Evolutionary conservation across 2,888 invertebrate species (phyloP), one percentile per base, ranked within the genome.

Genomic region (Nomada ruficornis): DNA sequence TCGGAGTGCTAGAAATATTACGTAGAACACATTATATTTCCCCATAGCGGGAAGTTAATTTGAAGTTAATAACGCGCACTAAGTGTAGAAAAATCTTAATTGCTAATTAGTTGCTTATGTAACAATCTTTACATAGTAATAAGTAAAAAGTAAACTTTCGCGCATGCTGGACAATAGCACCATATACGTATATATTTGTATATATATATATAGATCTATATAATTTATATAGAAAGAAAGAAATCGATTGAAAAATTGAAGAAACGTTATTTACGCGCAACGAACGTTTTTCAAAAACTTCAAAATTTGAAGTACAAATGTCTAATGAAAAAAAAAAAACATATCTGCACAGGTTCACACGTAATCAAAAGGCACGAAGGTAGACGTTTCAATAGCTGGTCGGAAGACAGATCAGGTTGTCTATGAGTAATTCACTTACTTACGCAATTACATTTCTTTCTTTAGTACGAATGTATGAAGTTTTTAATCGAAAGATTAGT

Each of bases 361-460:
- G 47, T 59, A 62, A 59, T 80, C 69, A 74, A 62, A 84, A 82
- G 74, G 80, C 76, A 86, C 71, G 47, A 63, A 55, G 64, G 65
- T 85, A 64, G 70, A 79, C 20, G 60, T 63, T 64, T 73, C 75
- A 63, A 74, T 71, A n/a, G 26, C 44, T 73, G 64, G 55, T 54
- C 50, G 80, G 80, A 84, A 86, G 86, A 80, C 84, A 54, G 42
- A 76, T 71, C 15, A 71, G 54, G 15, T 18, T 72, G 44, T 65
- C 50, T 63, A 67, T 60, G 26, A 76, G 70, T 54, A 80, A 73
- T 54, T 54, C 54, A 13, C 47, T 64, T 59, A 60, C 11, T 69
- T 63, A n/a, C 15, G 69, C 10, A 68, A 44, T 72, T 55, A 76
- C 69, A 65, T 42, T 36, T 44, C 20, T 20, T 57, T 63, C 23